Evolutionary conservation across 2,113 vertebrate genomes (phyloP).

Genomic region (Xenopus borealis): DNA sequence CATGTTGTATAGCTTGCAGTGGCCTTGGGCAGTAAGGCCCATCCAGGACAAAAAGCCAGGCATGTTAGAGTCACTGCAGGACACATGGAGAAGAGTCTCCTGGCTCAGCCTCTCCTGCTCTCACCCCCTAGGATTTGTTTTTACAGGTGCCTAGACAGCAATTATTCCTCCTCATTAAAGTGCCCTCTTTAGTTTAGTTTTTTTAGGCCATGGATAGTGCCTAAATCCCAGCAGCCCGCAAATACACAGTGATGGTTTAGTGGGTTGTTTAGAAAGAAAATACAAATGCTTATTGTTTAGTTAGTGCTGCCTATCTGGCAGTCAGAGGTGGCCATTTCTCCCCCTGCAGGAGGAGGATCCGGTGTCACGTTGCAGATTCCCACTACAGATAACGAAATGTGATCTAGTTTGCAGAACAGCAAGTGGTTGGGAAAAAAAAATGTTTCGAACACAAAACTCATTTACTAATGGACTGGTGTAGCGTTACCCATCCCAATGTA

Average conservation of each 20-base stretch:
- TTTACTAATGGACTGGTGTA: slow-evolving; percentile 98
- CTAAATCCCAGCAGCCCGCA: slow-evolving; percentile 17
- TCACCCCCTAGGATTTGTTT: slow-evolving; percentile 65
- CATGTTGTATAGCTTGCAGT: background rate
- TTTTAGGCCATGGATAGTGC: slow-evolving; percentile 25
- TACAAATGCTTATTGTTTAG: slow-evolving; percentile 73
- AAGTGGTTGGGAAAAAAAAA: slow-evolving; percentile 85
- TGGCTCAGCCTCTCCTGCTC: slow-evolving; percentile 34
- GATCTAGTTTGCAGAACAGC: slow-evolving; percentile 94
- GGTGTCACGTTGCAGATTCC: slow-evolving; percentile 87
- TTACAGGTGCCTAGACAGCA: slow-evolving; percentile 69
- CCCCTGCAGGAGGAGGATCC: slow-evolving; percentile 59
- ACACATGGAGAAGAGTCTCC: slow-evolving; percentile 37
- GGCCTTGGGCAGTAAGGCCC: slow-evolving; percentile 11
- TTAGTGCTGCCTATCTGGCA: slow-evolving; percentile 53
- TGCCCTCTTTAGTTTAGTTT: slow-evolving; percentile 23
- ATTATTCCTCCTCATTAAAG: slow-evolving; percentile 39
- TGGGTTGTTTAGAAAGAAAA: slow-evolving; percentile 50
- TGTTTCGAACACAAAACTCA: slow-evolving; percentile 90
- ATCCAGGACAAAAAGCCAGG: slow-evolving; percentile 27
- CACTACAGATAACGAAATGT: slow-evolving; percentile 91
- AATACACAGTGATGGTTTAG: slow-evolving; percentile 43
- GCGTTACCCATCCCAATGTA: slow-evolving; percentile 75
- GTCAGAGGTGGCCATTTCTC: slow-evolving; percentile 48
- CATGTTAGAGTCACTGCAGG: slow-evolving; percentile 35